Evolutionary conservation across 2,113 vertebrate genomes (phyloP), one percentile per base, ranked within the genome.

Genomic region (Tupaia chinensis): DNA sequence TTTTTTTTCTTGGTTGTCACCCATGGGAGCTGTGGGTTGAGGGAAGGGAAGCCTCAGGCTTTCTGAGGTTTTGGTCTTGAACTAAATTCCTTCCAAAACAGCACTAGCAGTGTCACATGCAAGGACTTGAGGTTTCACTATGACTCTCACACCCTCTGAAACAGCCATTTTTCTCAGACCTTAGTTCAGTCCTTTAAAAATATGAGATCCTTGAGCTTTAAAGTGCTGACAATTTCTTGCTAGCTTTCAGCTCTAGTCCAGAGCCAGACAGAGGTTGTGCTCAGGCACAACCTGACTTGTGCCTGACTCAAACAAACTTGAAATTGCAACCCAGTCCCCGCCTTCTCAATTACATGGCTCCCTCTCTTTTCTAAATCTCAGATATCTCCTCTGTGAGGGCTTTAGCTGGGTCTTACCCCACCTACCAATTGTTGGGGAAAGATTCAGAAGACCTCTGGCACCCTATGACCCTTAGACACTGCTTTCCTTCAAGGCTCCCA

Each of bases 101-200:
- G 58, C 84, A 66, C 58, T 66, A 58, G 44, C 63, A 77, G 73
- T 7, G 17, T 61, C 60, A 25, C 81, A 7, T 3, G 13, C 29
- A 58, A 92, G 88, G 79, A 60, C 25, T 7, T 7, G 3, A 27
- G 23, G 58, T 73, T 73, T 81, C 23, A 7, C 20, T n/a, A 20
- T 77, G 58, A 74, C n/a, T 89, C 72, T 92, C 68, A n/a, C 16
- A 61, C 13, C 44, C 32, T 78, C 93, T 80, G 34, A 19, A 44
- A 11, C n/a, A 80, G 79, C 34, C 60, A 70, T 54, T 80, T 92
- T 93, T 82, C 79, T 83, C 54, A 89, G 79, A 81, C 61, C 72
- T 66, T 56, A 77, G 63, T 72, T 80, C 11, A 54, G 82, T 87
- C 44, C 44, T 44, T 44, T 3, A 44, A 44, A 44, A 44, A 44